These are phyloP conservation scores for Lagorchestes hirsutus DNA, from an alignment of 2,797 vertebrate genomes.

Conservation along the genomic window DNA sequence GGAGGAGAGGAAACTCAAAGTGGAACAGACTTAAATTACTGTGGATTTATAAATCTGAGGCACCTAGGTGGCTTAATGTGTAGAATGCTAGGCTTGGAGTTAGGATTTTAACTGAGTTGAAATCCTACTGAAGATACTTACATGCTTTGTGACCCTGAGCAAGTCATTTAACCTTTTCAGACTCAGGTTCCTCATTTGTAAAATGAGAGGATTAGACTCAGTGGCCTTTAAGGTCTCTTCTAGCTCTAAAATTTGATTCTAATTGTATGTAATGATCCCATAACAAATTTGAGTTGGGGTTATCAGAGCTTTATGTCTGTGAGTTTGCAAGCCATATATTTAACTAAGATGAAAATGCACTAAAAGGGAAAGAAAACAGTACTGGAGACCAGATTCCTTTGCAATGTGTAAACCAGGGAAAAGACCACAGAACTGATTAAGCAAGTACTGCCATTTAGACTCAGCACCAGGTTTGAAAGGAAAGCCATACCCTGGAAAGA, in stretches of 20 bases:
- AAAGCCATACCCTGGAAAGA: neutral
- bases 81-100: neutral
- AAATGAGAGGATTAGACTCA: neutral
- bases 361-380: neutral
- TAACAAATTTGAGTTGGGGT: neutral
- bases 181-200: neutral
- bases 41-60: neutral
- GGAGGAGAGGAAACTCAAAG: neutral
- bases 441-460: neutral
- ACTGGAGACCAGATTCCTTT: neutral
- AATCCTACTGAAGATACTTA: neutral
- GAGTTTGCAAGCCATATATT: neutral
- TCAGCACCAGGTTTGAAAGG: neutral
- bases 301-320: neutral
- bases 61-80: neutral
- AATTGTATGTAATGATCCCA: neutral
- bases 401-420: neutral
- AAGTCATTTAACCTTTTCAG: neutral
- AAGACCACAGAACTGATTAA: neutral
- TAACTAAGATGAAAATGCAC: neutral
- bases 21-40: slow-evolving; percentile 1
- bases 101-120: neutral
- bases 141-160: neutral
- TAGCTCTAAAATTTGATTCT: neutral
- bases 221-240: neutral